These are phyloP conservation scores for Sebastes baramenuke DNA, from an alignment of 2,797 vertebrate genomes.

Conservation along the genomic window DNA sequence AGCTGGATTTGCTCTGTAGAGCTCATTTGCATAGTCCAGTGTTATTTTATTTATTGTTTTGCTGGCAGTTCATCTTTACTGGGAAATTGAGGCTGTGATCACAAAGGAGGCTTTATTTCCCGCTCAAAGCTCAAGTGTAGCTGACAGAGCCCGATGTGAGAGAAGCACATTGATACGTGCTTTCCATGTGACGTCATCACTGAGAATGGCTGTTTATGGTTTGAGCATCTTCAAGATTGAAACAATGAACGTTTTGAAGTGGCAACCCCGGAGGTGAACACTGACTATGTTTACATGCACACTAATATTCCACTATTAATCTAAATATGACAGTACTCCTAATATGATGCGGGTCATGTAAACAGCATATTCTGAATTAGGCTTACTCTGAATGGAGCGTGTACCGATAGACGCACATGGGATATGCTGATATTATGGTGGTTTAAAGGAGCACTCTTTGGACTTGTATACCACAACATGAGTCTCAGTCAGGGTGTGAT, in stretches of 20 bases:
- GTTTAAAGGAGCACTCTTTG: too few relatives aligned
- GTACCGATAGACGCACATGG: too few relatives aligned
- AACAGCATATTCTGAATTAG: too few relatives aligned
- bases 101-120: conserved; percentile 13
- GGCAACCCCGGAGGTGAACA: background rate
- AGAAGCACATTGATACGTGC: background rate
- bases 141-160: background rate
- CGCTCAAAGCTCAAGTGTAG: background rate
- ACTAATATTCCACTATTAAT: too few relatives aligned
- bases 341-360: too few relatives aligned
- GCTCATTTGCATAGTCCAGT: conserved; percentile 8
- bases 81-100: conserved; percentile 33
- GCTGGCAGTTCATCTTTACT: conserved; percentile 7
- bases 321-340: too few relatives aligned
- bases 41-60: background rate
- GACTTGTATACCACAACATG: too few relatives aligned
- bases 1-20: background rate
- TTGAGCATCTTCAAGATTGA: background rate
- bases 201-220: too few relatives aligned
- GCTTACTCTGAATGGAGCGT: too few relatives aligned
- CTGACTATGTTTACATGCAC: too few relatives aligned
- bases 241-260: background rate
- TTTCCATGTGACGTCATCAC: background rate
- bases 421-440: too few relatives aligned
- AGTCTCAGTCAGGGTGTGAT: too few relatives aligned